A percentile compares a stretch with the other conserved stretches of the same genome.
Evolutionary conservation across 2,888 invertebrate genomes (phyloP).

Genomic region (Argyresthia goedartella): DNA sequence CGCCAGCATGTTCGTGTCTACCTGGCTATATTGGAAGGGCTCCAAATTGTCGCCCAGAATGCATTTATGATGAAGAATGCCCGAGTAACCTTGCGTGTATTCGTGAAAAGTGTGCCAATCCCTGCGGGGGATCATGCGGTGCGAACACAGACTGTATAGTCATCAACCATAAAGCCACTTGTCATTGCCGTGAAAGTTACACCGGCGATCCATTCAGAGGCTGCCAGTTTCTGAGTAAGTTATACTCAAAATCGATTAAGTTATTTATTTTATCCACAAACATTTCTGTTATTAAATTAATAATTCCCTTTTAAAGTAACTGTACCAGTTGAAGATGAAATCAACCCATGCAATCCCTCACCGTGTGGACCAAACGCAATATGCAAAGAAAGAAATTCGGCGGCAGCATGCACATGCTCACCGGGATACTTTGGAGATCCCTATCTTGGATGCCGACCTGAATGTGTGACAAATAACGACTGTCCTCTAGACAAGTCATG

Average conservation of each 20-base stretch:
- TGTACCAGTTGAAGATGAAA: slow-evolving; percentile 73
- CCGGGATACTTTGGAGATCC: slow-evolving; percentile 90
- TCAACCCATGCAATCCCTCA: slow-evolving; percentile 85
- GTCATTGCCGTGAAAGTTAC: slow-evolving; percentile 83
- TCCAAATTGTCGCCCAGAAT: slow-evolving; percentile 89
- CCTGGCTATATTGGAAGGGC: slow-evolving; percentile 85
- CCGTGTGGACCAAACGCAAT: slow-evolving; percentile 89
- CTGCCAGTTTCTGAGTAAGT: slow-evolving; percentile 68
- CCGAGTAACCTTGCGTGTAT: slow-evolving; percentile 86
- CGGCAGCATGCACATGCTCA: slow-evolving; percentile 86
- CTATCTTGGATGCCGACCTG: slow-evolving; percentile 86
- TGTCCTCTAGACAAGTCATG: slow-evolving; percentile 84
- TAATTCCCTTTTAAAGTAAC: slow-evolving; percentile 44
- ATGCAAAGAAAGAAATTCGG: slow-evolving; percentile 86
- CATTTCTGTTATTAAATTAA: neutral
- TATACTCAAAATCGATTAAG: neutral
- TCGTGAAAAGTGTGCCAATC: slow-evolving; percentile 84
- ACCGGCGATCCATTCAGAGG: slow-evolving; percentile 89
- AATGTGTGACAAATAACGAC: slow-evolving; percentile 87
- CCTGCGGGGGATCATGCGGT: slow-evolving; percentile 89
- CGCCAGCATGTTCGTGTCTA: slow-evolving; percentile 85
- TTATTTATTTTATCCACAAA: neutral
- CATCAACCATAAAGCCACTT: slow-evolving; percentile 86
- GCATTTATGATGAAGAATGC: slow-evolving; percentile 87
- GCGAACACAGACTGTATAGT: slow-evolving; percentile 82